Evolutionary conservation across 2,797 vertebrate genomes (phyloP).

Genomic region (Coluber constrictor): DNA sequence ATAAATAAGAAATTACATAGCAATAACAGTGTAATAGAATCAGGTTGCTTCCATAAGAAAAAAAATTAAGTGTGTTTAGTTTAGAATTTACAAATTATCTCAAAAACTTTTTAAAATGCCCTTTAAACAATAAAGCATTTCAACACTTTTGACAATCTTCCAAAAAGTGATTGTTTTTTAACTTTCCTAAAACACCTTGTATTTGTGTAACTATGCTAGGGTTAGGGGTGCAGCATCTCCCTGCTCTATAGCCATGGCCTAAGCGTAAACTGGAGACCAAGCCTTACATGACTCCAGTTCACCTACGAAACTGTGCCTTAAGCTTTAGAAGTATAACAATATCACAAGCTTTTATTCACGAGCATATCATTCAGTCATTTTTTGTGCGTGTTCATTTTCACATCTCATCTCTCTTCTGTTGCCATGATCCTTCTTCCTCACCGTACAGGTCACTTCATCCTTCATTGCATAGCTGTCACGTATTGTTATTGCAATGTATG

Average conservation of each 20-base stretch:
- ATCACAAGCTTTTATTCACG: not conserved
- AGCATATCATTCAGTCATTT: not conserved
- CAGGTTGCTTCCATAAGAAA: not conserved
- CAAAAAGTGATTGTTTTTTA: not conserved
- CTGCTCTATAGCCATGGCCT: not conserved
- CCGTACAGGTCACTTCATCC: not conserved
- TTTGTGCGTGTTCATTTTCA: not conserved
- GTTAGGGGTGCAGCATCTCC: not conserved
- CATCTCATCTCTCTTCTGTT: not conserved
- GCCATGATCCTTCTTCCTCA: not conserved
- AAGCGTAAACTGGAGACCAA: not conserved
- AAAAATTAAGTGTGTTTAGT: not conserved
- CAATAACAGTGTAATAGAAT: not conserved
- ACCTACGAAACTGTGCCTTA: too few relatives aligned
- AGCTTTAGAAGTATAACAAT: not conserved
- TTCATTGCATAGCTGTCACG: conserved; percentile 3
- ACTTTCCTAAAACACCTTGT: not conserved
- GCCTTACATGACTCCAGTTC: not conserved
- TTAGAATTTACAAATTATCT: not conserved
- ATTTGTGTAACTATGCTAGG: not conserved
- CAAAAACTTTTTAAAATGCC: not conserved
- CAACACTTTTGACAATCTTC: not conserved
- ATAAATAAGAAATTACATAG: not conserved
- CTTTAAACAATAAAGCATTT: not conserved
- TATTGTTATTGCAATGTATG: not conserved